A percentile compares a stretch with the other conserved stretches of the same genome.
Evolutionary conservation across 1,140 invertebrate genomes (phyloP).

Genomic region (Solen grandis): DNA sequence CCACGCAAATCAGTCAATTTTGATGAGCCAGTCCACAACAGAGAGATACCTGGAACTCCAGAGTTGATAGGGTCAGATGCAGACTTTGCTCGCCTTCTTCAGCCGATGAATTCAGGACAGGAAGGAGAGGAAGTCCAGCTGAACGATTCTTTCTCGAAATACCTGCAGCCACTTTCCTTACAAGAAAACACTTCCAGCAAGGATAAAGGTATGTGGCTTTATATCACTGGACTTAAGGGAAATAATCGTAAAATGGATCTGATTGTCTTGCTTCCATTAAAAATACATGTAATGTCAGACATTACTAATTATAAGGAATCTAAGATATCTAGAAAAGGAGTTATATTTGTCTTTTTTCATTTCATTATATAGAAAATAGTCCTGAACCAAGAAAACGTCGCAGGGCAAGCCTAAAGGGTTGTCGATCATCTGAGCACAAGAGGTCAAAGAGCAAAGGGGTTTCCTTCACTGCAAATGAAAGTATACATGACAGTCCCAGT

Average conservation of each 20-base stretch:
- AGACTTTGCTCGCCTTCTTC: slow-evolving; percentile 33
- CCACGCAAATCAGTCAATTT: slow-evolving; percentile 20
- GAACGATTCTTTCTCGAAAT: slow-evolving; percentile 37
- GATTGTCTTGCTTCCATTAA: background rate
- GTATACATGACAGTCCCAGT: background rate
- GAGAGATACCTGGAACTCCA: background rate
- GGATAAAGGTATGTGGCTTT: too few species aligned
- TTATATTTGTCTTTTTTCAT: too few species aligned
- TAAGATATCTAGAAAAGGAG: too few species aligned
- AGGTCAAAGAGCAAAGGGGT: slow-evolving; percentile 5
- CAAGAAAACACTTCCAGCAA: background rate
- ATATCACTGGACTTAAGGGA: too few species aligned
- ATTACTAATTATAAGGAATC: too few species aligned
- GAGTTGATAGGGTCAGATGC: slow-evolving; percentile 1
- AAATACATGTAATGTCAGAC: background rate
- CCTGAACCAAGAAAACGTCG: slow-evolving; percentile 6
- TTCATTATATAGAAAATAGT: slow-evolving; percentile 22
- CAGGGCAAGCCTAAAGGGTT: slow-evolving; percentile 27
- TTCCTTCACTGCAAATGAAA: slow-evolving; percentile 5
- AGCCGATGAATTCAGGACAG: background rate
- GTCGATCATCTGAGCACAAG: slow-evolving; percentile 21
- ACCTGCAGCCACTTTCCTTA: slow-evolving; percentile 19
- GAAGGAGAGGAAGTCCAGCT: background rate
- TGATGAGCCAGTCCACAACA: background rate
- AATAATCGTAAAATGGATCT: background rate